Evolutionary conservation across 2,797 vertebrate genomes (phyloP).

Genomic region (Fistularia commersonii): DNA sequence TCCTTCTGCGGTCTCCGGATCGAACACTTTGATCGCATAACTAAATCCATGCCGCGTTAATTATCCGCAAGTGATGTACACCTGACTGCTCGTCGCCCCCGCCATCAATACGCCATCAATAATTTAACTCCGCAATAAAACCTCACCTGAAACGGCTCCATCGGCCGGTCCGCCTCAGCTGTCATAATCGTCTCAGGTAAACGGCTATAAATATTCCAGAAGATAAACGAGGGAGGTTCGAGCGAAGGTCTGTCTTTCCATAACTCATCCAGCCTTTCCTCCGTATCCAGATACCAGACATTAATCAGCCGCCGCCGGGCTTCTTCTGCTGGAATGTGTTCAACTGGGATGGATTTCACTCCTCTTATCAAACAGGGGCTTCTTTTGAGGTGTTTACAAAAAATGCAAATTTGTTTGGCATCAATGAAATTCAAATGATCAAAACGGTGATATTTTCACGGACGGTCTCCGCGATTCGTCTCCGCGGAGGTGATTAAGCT

Average conservation of each 20-base stretch:
- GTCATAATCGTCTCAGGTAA: conserved; percentile 41
- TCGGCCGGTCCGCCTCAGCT: conserved; percentile 24
- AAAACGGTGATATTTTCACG: conserved; percentile 17
- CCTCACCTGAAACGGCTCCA: conserved; percentile 30
- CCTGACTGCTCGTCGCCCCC: conserved; percentile 19
- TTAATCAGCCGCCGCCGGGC: conserved; percentile 13
- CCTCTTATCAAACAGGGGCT: no score
- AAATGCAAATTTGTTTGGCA: conserved; percentile 22
- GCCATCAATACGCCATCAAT: conserved; percentile 40
- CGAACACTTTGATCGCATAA: conserved; percentile 35
- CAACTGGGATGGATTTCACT: conserved; percentile 33
- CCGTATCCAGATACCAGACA: no score
- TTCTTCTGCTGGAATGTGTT: no score
- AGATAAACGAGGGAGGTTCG: conserved; percentile 32
- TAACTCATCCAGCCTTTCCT: conserved; percentile 1
- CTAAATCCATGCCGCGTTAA: conserved; percentile 31
- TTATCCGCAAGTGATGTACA: conserved; percentile 23
- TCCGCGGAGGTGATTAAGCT: conserved; percentile 21
- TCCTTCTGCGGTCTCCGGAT: conserved; percentile 31
- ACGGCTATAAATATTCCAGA: conserved; percentile 58
- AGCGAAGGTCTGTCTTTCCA: conserved; percentile 41
- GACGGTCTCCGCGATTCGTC: conserved; percentile 23
- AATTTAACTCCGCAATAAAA: conserved; percentile 39
- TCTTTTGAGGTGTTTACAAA: no score
- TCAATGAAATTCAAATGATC: conserved; percentile 32